phyloP scores from a whole-genome alignment of 2,888 invertebrate genomes.

The Anorthoa munda region DNA sequence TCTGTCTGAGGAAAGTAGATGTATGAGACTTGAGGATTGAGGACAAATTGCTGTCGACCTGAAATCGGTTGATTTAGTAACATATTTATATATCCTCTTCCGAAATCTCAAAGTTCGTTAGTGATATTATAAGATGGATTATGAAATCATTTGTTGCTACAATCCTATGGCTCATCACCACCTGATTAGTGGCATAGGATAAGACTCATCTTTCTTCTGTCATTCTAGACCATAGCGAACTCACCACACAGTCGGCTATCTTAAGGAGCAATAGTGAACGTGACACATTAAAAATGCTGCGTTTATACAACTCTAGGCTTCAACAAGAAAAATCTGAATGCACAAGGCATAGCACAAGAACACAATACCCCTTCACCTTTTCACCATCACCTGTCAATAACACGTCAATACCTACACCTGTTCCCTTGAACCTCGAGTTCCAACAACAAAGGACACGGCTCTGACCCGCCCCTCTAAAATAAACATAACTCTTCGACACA shows the following conservation, averaged over 20 bases:
- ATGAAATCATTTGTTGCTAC: neutral
- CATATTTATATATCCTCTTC: neutral
- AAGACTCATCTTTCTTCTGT: too few relatives aligned
- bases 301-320: neutral
- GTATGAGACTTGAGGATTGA: neutral
- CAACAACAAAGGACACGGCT: constrained; percentile 39
- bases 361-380: neutral
- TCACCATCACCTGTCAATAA: constrained; percentile 26
- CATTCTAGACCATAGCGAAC: too few relatives aligned
- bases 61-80: neutral
- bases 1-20: constrained; percentile 13
- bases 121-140: neutral
- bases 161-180: too few relatives aligned
- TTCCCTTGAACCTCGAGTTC: constrained; percentile 47
- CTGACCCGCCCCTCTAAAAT: constrained; percentile 45
- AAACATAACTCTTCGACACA: constrained; percentile 44
- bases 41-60: neutral
- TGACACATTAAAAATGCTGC: too few relatives aligned
- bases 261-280: too few relatives aligned
- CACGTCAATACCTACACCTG: constrained; percentile 14
- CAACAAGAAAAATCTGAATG: neutral
- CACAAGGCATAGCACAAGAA: neutral
- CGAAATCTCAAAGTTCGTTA: neutral
- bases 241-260: too few relatives aligned
- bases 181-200: too few relatives aligned